Percentiles rank a stretch among this genome's conserved stretches.
These are phyloP conservation scores for Linnaemya vulpina DNA, from an alignment of 2,888 invertebrate genomes.

Conservation along the genomic window DNA sequence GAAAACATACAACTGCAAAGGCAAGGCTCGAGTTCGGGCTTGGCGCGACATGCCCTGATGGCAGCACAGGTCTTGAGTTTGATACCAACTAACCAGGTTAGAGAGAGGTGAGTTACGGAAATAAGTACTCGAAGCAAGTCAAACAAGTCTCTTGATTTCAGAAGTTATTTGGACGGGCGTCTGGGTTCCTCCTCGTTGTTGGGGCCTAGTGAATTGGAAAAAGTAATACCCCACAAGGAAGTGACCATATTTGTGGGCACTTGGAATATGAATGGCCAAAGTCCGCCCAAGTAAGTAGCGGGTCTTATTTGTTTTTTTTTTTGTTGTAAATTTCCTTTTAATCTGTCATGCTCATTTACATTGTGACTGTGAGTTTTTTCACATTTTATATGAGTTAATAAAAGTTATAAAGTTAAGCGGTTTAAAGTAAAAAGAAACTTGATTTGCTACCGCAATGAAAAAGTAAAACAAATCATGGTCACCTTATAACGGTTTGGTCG, in stretches of 20 bases:
- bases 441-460: too few species aligned
- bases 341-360: too few species aligned
- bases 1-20: slow-evolving; percentile 80
- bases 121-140: not conserved
- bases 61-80: slow-evolving; percentile 91
- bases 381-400: too few species aligned
- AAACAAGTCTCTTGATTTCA: slow-evolving; percentile 76
- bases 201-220: slow-evolving; percentile 92
- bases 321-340: too few species aligned
- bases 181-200: slow-evolving; percentile 91
- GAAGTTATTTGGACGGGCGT: slow-evolving; percentile 91
- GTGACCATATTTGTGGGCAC: slow-evolving; percentile 95
- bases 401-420: too few species aligned
- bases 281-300: slow-evolving; percentile 89
- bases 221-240: slow-evolving; percentile 93
- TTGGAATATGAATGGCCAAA: slow-evolving; percentile 98
- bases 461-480: too few species aligned
- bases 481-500: too few species aligned
- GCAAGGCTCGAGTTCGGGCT: slow-evolving; percentile 77
- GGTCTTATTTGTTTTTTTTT: too few species aligned
- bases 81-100: slow-evolving; percentile 91
- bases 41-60: slow-evolving; percentile 88
- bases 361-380: too few species aligned
- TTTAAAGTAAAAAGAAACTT: too few species aligned
- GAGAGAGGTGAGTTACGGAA: slow-evolving; percentile 86